These are phyloP conservation scores for Melanotaenia pygmaea DNA, from an alignment of 2,797 vertebrate species.

Conservation along the genomic window DNA sequence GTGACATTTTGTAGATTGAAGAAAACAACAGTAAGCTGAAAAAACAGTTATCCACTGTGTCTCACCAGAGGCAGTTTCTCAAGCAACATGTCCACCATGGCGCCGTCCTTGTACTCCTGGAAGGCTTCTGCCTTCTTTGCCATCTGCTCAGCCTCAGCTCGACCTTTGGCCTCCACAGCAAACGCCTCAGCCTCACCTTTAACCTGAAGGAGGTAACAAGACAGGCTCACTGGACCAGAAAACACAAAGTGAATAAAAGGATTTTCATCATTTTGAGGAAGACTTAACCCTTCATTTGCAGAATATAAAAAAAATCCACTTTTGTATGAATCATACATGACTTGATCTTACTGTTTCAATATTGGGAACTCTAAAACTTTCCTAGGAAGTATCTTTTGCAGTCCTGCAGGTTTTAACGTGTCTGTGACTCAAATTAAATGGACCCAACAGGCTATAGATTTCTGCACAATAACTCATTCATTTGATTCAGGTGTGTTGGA, in stretches of 20 bases:
- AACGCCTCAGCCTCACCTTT: slow-evolving; percentile 90
- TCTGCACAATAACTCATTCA: no score
- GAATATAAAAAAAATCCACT: no score
- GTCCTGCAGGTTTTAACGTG: no score
- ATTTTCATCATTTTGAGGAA: no score
- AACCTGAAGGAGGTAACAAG: slow-evolving; percentile 73
- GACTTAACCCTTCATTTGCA: no score
- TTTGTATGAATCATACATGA: no score
- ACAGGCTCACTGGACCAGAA: not conserved
- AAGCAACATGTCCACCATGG: slow-evolving; percentile 93
- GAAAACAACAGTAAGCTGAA: not conserved
- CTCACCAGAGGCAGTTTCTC: slow-evolving; percentile 90
- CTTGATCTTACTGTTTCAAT: no score
- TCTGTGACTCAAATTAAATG: no score
- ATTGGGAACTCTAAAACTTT: no score
- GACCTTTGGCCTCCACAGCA: slow-evolving; percentile 87
- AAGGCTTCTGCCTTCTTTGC: slow-evolving; percentile 92
- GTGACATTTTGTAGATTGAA: not conserved
- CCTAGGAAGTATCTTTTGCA: no score
- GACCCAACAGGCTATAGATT: no score
- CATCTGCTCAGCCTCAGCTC: slow-evolving; percentile 92
- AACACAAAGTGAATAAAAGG: not conserved
- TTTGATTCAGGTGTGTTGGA: no score
- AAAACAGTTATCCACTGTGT: not conserved
- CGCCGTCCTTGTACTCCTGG: slow-evolving; percentile 89